Evolutionary conservation across 2,113 vertebrate genomes (phyloP).

Genomic region (Malurus alboscapulatus): DNA sequence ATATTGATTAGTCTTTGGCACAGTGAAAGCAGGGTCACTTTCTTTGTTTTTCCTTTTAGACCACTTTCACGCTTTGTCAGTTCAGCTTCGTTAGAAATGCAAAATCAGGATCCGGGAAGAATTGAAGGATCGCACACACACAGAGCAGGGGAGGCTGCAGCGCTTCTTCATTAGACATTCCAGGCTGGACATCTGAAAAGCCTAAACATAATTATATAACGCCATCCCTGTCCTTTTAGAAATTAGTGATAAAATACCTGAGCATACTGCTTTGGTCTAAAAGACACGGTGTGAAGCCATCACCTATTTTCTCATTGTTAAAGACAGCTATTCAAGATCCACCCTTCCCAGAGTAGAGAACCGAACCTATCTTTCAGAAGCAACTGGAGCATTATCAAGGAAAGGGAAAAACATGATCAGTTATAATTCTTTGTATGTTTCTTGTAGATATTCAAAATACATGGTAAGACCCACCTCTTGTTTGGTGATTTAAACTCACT

Average conservation of each 20-base stretch:
- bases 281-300: neutral
- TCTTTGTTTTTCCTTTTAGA: slow-evolving; percentile 68
- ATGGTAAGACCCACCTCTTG: slow-evolving; percentile 15
- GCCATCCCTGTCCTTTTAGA: neutral
- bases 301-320: neutral
- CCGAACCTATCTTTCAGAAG: slow-evolving; percentile 20
- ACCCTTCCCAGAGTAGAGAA: neutral
- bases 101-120: slow-evolving; percentile 52
- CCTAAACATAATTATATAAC: neutral
- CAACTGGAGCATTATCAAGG: neutral
- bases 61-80: slow-evolving; percentile 72
- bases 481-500: neutral
- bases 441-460: slow-evolving; percentile 35
- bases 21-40: slow-evolving; percentile 38
- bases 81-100: slow-evolving; percentile 69
- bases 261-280: neutral
- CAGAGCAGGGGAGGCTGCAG: neutral
- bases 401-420: neutral
- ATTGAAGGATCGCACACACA: neutral
- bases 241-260: neutral
- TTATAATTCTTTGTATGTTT: slow-evolving; percentile 2
- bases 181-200: neutral
- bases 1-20: slow-evolving; percentile 71
- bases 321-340: neutral
- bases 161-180: neutral